Percentiles rank a stretch among this genome's conserved stretches.
Evolutionary conservation across 2,888 invertebrate species (phyloP).

Genomic region (Phorcus lineatus): DNA sequence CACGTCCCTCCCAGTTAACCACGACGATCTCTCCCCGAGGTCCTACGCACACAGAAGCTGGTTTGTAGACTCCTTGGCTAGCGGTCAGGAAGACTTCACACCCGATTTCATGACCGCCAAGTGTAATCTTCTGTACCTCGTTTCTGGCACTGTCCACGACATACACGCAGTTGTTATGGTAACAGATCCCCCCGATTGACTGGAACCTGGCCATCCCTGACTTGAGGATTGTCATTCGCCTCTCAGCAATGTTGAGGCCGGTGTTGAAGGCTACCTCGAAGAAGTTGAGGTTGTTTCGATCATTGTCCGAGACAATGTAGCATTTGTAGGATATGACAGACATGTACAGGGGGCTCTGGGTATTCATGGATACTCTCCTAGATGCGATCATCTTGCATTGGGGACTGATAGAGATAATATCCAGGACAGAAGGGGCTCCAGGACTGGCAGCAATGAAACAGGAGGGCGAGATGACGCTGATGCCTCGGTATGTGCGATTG

Average conservation of each 20-base stretch:
- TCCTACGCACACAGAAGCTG: background rate
- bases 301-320: background rate
- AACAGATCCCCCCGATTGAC: background rate
- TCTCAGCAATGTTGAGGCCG: background rate
- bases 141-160: background rate
- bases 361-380: background rate
- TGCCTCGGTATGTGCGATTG: background rate
- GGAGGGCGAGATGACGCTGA: background rate
- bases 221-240: background rate
- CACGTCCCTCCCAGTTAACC: background rate
- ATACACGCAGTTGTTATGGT: background rate
- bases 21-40: background rate
- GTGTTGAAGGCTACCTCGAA: background rate
- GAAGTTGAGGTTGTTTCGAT: background rate
- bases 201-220: background rate
- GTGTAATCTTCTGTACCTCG: background rate
- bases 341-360: background rate
- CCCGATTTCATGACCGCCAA: background rate
- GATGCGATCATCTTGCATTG: background rate
- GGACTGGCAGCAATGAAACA: background rate
- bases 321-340: background rate
- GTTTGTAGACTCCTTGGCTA: background rate
- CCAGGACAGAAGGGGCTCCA: background rate
- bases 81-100: background rate
- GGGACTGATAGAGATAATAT: background rate